Evolutionary conservation across 2,888 invertebrate species (phyloP), one percentile per base, ranked within the genome.

Genomic region (Stictocephala bisonia): DNA sequence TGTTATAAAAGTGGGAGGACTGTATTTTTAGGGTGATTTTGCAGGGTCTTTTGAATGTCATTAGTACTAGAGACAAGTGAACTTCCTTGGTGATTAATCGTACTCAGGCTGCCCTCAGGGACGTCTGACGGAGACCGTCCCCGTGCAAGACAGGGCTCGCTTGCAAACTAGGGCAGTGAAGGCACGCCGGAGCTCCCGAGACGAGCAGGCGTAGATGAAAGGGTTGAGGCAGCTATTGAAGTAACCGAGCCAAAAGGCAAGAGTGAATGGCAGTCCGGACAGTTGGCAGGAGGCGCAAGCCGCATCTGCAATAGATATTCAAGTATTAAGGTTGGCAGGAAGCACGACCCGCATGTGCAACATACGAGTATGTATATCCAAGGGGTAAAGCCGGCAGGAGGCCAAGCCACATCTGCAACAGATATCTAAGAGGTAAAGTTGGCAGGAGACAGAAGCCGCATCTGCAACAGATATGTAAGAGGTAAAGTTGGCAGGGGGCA

Each of bases 221-320:
- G 90, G 90, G 80, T 91, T 90, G 75, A 90, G 85, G 15, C 89
- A 88, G 0, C 89, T 90, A 85, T 91, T 91, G 78, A 86, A 86
- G 83, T 91, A 91, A 0, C 91, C 91, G 1, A 91, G 85, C 91
- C 91, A 91, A 71, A 90, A 90, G 80, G 88, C 88, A 81, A 89
- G 85, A 76, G 86, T 86, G 85, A 90, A 90, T 0, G 84, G 79
- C 67, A 83, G 80, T 6, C 82, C 81, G 50, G 87, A 86, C 22
- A 85, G 82, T 0, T 87, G 86, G 80, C 89, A 90, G 53, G 77
- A 84, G 80, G 79, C 84, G 85, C 27, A 87, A 40, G 80, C 80
- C 0, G 87, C 86, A 80, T 87, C 87, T 87, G 80, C 13, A 77
- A 78, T 50, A 2, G 24, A 15, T 6, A 7, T 22, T n/a, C n/a